Conservation (phyloP, 2,888 invertebrate species). For the Stomorhina lunata region DNA sequence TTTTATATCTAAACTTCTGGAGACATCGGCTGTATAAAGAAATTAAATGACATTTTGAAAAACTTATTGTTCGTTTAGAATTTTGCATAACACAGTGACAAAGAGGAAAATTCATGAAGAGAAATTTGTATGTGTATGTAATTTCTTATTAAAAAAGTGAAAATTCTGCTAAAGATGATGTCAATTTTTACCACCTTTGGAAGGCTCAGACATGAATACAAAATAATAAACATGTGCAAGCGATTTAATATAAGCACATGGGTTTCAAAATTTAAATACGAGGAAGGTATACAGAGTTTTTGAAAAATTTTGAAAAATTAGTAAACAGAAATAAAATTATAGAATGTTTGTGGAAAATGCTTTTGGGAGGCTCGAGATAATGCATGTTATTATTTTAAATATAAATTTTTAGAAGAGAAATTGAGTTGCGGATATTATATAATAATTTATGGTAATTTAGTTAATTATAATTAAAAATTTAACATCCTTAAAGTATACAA, state of each 20-base stretch:
- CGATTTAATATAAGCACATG: background rate
- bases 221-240: background rate
- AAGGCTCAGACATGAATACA: background rate
- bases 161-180: background rate
- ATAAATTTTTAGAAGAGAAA: too few species aligned
- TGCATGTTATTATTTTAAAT: too few species aligned
- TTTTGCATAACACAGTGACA: background rate
- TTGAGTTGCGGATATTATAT: too few species aligned
- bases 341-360: too few species aligned
- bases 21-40: slow-evolving; percentile 1
- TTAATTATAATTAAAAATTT: too few species aligned
- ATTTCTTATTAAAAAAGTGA: background rate
- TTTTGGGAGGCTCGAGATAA: too few species aligned
- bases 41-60: slow-evolving; percentile 5
- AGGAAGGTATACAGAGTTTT: background rate
- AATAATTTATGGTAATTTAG: too few species aligned
- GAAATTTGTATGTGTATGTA: too few species aligned
- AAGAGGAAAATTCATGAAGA: background rate
- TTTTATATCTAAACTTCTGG: background rate
- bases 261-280: background rate
- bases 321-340: too few species aligned
- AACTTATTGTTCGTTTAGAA: background rate
- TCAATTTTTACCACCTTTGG: background rate
- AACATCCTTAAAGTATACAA: too few species aligned
- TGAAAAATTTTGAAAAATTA: background rate